phyloP scores from a whole-genome alignment of 2,113 vertebrate genomes.

The Thunnus maccoyii region DNA sequence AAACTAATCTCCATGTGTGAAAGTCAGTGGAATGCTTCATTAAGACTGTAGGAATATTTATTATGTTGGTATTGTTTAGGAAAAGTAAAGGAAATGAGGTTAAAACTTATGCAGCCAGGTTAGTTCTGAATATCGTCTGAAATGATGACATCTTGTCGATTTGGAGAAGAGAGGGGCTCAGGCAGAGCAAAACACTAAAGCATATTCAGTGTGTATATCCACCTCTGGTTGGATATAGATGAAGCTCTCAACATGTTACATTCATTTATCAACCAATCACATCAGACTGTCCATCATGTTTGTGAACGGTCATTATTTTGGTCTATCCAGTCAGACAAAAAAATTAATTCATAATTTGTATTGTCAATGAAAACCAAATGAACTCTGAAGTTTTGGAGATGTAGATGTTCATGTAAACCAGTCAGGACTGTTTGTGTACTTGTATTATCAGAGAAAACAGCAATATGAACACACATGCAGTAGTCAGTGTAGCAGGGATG shows the following conservation, averaged over 20 bases:
- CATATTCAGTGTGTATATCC: background rate
- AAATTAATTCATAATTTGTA: background rate
- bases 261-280: background rate
- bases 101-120: background rate
- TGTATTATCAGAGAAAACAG: background rate
- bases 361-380: conserved; percentile 1
- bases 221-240: background rate
- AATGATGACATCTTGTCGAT: no score
- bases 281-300: conserved; percentile 4
- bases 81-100: background rate
- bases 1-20: no score
- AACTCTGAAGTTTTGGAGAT: background rate
- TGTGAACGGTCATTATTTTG: background rate
- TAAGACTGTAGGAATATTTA: no score
- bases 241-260: background rate
- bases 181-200: background rate
- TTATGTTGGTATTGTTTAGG: background rate
- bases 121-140: no score
- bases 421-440: background rate
- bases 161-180: background rate
- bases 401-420: background rate
- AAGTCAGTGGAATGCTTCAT: no score
- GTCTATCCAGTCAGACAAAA: background rate
- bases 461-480: conserved; percentile 44
- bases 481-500: conserved; percentile 51